A percentile compares a stretch with the other conserved stretches of the same genome.
phyloP scores from a whole-genome alignment of 2,797 vertebrate genomes.

The Clarias fuscus region DNA sequence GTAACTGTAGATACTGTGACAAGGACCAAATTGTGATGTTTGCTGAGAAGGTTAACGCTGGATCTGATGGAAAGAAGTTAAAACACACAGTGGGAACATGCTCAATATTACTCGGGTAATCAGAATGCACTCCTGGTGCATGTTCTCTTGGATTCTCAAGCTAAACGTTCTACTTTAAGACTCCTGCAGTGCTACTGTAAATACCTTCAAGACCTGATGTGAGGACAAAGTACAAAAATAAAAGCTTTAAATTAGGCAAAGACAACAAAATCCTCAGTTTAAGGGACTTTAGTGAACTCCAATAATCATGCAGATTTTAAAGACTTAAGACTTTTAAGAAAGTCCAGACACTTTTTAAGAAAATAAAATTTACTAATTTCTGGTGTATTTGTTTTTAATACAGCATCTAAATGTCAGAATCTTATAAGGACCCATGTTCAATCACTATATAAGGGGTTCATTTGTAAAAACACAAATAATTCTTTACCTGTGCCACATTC shows the following conservation, averaged over 20 bases:
- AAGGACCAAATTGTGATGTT: too few relatives aligned
- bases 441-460: neutral
- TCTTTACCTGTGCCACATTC: too few relatives aligned
- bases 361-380: neutral
- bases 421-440: neutral
- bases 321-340: too few relatives aligned
- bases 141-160: neutral
- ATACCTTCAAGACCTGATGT: conserved; percentile 2
- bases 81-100: too few relatives aligned
- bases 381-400: neutral
- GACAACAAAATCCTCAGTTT: neutral
- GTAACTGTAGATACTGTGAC: too few relatives aligned
- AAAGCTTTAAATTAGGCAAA: neutral
- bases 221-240: neutral
- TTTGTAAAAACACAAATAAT: too few relatives aligned
- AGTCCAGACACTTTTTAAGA: neutral
- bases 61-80: too few relatives aligned
- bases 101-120: too few relatives aligned
- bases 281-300: neutral
- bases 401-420: neutral
- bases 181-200: neutral
- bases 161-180: neutral
- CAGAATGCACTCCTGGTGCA: neutral
- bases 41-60: too few relatives aligned
- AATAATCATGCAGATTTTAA: neutral